Base-by-base conservation (phyloP, 2,888 invertebrate species). In the Tenthredo amoena region DNA sequence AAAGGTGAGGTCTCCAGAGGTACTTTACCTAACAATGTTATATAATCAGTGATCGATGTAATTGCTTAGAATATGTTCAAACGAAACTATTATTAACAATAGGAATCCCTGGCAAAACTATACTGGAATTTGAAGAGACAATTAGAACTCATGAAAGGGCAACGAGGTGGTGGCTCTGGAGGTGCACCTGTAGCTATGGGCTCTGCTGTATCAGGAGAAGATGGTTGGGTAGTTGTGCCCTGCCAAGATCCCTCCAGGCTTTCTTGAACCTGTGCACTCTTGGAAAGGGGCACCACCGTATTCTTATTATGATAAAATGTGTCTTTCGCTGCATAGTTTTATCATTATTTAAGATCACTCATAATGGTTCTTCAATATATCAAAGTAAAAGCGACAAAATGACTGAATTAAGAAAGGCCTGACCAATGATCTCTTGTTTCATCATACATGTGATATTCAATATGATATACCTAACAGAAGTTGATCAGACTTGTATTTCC, bases 41-140 rank as follows among this genome's bases (percentile, higher is more conserved):
- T 12, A 6, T 50, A 43, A 74, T 26, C 10, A 76, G 12, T 31
- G 76, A 15, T 21, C 26, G 15, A 40, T 71, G 58, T 50, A 83
- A 62, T 74, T 31, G 81, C 68, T 40, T 71, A 5, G n/a, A 10
- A 84, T 18, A 34, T 85, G 26, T 15, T 18, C 7, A 9, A 58
- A 34, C 10, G 4, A 55, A 34, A 85, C 26, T 84, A 71, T 71
- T 10, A 71, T 71, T 40, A 43, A 81, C 71, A 37, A 12, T 94
- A 96, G 96, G 96, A 96, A 91, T 96, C 96, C 85, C 93, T 97
- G 89, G 94, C 96, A 89, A 95, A 96, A 90, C 94, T 96, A 31
- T 96, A 96, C 92, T 94, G 95, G 90, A 96, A 96, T 87, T 93
- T 97, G 72, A 95, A 95, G 89, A 95, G 95, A 87, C 97, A 97